Evolutionary conservation across 1,140 invertebrate genomes (phyloP).

Genomic region (Apis cerana): DNA sequence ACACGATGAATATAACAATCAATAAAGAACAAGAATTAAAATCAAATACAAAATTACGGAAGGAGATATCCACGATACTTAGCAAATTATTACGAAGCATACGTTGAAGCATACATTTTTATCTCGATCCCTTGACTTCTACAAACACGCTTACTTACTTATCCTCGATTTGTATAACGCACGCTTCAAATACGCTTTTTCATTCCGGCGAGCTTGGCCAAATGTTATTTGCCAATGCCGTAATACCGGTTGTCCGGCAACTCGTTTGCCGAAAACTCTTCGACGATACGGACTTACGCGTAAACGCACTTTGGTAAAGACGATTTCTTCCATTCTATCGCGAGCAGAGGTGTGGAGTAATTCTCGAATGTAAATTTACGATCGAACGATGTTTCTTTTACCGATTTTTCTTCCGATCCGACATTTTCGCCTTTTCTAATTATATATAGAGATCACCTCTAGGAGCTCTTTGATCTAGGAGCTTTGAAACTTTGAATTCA

Average conservation of each 20-base stretch:
- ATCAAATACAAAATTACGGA: not conserved
- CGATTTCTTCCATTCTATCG: not conserved
- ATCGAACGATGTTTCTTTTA: too few species aligned
- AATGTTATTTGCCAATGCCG: constrained; percentile 33
- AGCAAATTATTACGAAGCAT: not conserved
- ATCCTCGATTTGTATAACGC: constrained; percentile 23
- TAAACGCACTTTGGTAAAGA: not conserved
- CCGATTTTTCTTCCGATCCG: not conserved
- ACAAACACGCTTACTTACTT: not conserved
- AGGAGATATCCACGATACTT: not conserved
- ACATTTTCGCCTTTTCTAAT: too few species aligned
- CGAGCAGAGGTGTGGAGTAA: not conserved
- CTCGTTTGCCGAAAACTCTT: constrained; percentile 34
- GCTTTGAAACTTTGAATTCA: too few species aligned
- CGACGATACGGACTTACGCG: not conserved
- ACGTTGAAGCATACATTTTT: constrained; percentile 20
- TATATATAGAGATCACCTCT: too few species aligned
- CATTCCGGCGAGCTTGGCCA: constrained; percentile 1
- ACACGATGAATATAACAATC: too few species aligned
- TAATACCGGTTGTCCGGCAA: constrained; percentile 20
- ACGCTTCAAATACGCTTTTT: constrained; percentile 40
- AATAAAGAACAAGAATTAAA: not conserved
- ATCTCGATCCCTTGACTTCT: constrained; percentile 11
- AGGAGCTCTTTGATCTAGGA: too few species aligned
- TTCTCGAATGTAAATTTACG: too few species aligned